Base-by-base conservation (phyloP, 1,140 invertebrate genomes). In the Drosophila orosa region DNA sequence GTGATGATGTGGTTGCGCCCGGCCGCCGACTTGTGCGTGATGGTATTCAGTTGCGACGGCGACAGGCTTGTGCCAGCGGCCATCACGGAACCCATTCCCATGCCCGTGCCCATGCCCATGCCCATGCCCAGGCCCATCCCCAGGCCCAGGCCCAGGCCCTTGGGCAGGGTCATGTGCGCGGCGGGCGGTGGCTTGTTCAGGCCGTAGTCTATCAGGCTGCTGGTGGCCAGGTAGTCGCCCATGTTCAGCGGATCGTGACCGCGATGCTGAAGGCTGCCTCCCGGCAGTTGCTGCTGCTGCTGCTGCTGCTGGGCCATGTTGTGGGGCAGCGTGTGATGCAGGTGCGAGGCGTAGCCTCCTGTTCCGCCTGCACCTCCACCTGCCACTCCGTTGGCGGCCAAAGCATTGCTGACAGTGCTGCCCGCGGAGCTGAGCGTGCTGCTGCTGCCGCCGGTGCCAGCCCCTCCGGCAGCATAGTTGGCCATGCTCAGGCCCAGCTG, bases 1-100 rank as follows among this genome's bases (percentile, higher is more conserved):
- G 95, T 95, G 71, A 96, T 95, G 74, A 95, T 95, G 91, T 94
- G 93, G 90, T 94, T 93, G 78, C 93, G 91, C 65, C 80, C 91
- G 52, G 85, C 76, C 54, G 83, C 91, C 55, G 89, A 90, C 83
- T 91, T 91, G 59, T 90, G 87, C 72, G 87, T 91, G 33, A 91
- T 91, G 52, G 84, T 81, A 24, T 85, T 83, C 3, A 87, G 66
- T 61, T 89, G 79, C 40, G 81, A 89, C 15, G 86, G 76, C 54
- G 82, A 77, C 33, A 82, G 72, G 67, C 75, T 79, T 4, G 62
- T 75, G 48, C 72, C 69, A 10, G 77, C 74, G 15, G 77, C 73
- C 82, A 91, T 74, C 17, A 69, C 68, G 5, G 77, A 74, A 17
- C 74, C 67, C 29, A 90, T 62, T 15, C 89, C 84, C 48, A 91